Conservation (phyloP, 2,888 invertebrate species). For the Leucophora obtusa region DNA sequence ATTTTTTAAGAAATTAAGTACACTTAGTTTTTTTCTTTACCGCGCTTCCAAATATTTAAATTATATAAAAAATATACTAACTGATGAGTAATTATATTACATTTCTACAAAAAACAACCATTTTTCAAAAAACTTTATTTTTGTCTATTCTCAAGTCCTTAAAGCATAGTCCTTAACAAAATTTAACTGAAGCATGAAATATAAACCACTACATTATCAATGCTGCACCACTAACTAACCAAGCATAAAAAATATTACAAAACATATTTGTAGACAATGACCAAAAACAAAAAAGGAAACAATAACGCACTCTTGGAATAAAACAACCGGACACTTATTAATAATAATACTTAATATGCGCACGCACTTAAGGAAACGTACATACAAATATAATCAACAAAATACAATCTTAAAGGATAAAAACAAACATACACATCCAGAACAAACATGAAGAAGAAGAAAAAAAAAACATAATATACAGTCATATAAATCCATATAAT, state of each 20-base stretch:
- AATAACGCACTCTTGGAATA: constrained; percentile 47
- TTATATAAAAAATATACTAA: too few species aligned
- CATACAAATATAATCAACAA: constrained; percentile 38
- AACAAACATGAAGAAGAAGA: not conserved
- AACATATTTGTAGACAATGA: not conserved
- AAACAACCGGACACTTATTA: constrained; percentile 54
- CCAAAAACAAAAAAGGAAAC: constrained; percentile 33
- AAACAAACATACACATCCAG: constrained; percentile 25
- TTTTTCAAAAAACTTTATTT: too few species aligned
- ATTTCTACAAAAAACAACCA: too few species aligned
- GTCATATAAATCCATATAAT: constrained; percentile 24
- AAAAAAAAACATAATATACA: constrained; percentile 36
- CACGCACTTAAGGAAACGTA: constrained; percentile 58
- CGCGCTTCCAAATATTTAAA: too few species aligned
- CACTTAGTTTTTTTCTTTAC: too few species aligned
- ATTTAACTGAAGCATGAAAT: constrained; percentile 13
- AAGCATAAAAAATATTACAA: constrained; percentile 32
- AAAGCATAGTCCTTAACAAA: not conserved
- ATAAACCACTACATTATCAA: not conserved
- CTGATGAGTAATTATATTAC: too few species aligned
- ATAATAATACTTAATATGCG: constrained; percentile 31
- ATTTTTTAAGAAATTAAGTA: too few species aligned
- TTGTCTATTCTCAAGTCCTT: too few species aligned
- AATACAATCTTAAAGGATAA: constrained; percentile 40
- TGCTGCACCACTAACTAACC: not conserved